These are phyloP conservation scores for Epinotia nisella DNA, from an alignment of 2,888 invertebrate genomes.

Conservation along the genomic window DNA sequence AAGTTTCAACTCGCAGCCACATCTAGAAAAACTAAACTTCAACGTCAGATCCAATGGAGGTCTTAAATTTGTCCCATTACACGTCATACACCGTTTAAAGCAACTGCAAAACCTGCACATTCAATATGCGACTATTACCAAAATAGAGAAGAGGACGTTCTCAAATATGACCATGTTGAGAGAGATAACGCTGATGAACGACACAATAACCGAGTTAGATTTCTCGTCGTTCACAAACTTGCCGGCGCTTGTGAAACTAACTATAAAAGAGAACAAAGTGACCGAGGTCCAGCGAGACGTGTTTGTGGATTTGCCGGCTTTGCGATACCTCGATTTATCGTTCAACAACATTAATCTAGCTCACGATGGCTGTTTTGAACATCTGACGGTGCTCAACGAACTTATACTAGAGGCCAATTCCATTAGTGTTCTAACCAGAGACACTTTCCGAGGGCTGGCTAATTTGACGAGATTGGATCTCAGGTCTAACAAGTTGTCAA, in stretches of 20 bases:
- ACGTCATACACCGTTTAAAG: slow-evolving; percentile 87
- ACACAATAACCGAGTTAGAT: slow-evolving; percentile 88
- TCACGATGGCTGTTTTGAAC: slow-evolving; percentile 93
- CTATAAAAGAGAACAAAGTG: slow-evolving; percentile 91
- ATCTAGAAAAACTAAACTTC: slow-evolving; percentile 88
- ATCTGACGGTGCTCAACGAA: slow-evolving; percentile 89
- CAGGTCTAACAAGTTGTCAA: slow-evolving; percentile 89
- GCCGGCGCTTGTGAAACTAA: slow-evolving; percentile 88
- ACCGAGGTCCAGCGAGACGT: slow-evolving; percentile 90
- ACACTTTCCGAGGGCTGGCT: slow-evolving; percentile 90
- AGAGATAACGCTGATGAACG: slow-evolving; percentile 88
- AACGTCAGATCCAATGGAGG: slow-evolving; percentile 88
- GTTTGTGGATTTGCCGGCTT: slow-evolving; percentile 89
- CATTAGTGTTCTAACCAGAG: slow-evolving; percentile 89
- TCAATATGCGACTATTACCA: slow-evolving; percentile 89
- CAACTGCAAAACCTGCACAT: slow-evolving; percentile 88
- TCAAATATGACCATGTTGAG: slow-evolving; percentile 89
- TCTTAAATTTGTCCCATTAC: slow-evolving; percentile 88
- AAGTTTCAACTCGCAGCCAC: slow-evolving; percentile 88
- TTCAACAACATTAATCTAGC: slow-evolving; percentile 93
- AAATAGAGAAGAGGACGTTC: slow-evolving; percentile 89
- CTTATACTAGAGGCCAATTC: slow-evolving; percentile 92
- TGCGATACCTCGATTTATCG: slow-evolving; percentile 91
- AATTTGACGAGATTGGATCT: slow-evolving; percentile 90
- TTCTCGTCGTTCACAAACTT: slow-evolving; percentile 90